These are phyloP conservation scores for Lithophane leautieri DNA, from an alignment of 2,888 invertebrate species.

Conservation along the genomic window DNA sequence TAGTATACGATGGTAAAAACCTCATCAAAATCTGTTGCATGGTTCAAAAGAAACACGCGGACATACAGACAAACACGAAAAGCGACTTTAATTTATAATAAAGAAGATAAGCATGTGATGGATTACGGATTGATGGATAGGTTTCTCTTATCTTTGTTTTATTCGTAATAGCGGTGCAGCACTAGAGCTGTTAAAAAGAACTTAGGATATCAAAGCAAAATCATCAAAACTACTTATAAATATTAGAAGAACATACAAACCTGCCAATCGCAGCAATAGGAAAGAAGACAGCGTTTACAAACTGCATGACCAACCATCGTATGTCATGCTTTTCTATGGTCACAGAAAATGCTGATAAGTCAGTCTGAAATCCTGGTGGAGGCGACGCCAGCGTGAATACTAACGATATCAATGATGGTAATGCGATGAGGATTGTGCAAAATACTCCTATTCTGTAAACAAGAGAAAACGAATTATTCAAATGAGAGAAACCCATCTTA, in stretches of 20 bases:
- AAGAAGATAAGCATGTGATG: not conserved
- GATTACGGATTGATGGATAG: not conserved
- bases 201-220: not conserved
- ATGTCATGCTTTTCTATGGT: constrained; percentile 84
- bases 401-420: constrained; percentile 91
- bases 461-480: constrained; percentile 56
- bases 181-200: too few relatives aligned
- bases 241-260: constrained; percentile 72
- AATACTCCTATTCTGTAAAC: constrained; percentile 79
- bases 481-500: constrained; percentile 49
- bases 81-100: too few relatives aligned
- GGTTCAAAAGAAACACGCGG: too few relatives aligned
- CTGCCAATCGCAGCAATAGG: constrained; percentile 92
- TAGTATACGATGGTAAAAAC: too few relatives aligned
- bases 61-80: too few relatives aligned
- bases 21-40: too few relatives aligned
- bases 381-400: constrained; percentile 91
- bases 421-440: constrained; percentile 80
- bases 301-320: constrained; percentile 85
- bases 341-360: constrained; percentile 81
- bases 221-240: not conserved
- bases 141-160: not conserved
- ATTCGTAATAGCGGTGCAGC: too few relatives aligned
- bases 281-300: constrained; percentile 88
- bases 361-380: constrained; percentile 89